Evolutionary conservation across 2,888 invertebrate species (phyloP), one percentile per base, ranked within the genome.

Genomic region (Scaeva pyrastri): DNA sequence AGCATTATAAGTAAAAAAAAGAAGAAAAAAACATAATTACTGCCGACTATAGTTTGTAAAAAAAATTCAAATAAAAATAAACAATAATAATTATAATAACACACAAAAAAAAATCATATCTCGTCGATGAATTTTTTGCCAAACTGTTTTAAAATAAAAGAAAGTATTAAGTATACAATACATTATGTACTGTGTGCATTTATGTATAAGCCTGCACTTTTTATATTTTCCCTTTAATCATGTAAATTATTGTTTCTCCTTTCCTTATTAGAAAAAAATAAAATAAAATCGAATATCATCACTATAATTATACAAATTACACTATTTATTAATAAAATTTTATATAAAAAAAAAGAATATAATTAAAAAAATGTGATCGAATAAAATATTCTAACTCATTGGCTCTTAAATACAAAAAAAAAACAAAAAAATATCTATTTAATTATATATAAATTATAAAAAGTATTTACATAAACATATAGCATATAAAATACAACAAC

Each of bases 301-400:
- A 72, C 19, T 66, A 52, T 19, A 41, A 48, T 19, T 79, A 56
- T 79, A 84, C 56, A 84, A 75, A 72, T 52, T 36, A 68, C 48
- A 71, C 60, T 71, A 75, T 77, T 82, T 83, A 68, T 41, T 43
- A 84, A 31, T 58, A 80, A 56, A 80, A 60, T 71, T 70, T 68
- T 74, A 43, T 26, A 55, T 62, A 31, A 45, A 45, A 73, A 70
- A 62, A 41, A 39, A 48, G 56, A 60, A 55, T 39, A 75, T 31
- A 58, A 72, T 21, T 55, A 64, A 66, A 79, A 75, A 68, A 72
- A 74, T 86, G 86, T 86, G 86, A 86, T 86, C 86, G 23, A 81
- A 77, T 74, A 77, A 64, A 79, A 81, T 85, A 82, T 86, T 86
- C 86, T 86, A 86, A 82, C 71, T 86, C 62, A 86, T 86, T 86